These are phyloP conservation scores for Clarias pachynema DNA, from an alignment of 2,797 vertebrate genomes.

Conservation along the genomic window DNA sequence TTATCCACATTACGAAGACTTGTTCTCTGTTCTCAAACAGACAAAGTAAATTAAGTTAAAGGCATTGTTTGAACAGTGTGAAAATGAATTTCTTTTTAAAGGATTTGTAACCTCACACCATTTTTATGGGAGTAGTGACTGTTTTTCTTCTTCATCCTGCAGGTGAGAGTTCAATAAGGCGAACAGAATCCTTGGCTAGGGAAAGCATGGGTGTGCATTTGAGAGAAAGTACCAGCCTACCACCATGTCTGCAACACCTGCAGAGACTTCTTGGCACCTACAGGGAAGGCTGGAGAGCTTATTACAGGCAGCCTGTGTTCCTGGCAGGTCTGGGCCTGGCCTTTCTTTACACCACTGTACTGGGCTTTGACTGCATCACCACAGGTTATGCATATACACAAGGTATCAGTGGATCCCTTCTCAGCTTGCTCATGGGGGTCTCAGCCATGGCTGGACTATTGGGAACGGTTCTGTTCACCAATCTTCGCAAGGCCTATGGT, in stretches of 20 bases:
- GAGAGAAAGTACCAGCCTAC: conserved; percentile 63
- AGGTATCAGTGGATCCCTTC: conserved; percentile 82
- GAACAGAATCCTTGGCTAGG: conserved; percentile 57
- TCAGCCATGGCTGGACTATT: conserved; percentile 77
- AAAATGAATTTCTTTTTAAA: not conserved
- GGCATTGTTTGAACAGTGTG: not conserved
- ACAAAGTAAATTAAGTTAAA: not conserved
- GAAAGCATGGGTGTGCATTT: conserved; percentile 64
- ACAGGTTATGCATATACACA: conserved; percentile 82
- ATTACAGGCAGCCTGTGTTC: conserved; percentile 79
- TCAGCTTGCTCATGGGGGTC: conserved; percentile 80
- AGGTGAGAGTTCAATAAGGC: conserved; percentile 61
- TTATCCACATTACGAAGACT: not conserved
- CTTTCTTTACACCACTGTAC: conserved; percentile 82
- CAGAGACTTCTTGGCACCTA: conserved; percentile 71
- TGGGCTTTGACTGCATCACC: conserved; percentile 84
- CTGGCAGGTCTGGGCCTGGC: conserved; percentile 81
- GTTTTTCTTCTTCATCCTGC: conserved; percentile 17
- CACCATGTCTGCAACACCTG: conserved; percentile 68
- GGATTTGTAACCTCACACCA: not conserved
- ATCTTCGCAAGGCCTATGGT: conserved; percentile 76
- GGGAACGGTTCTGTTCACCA: conserved; percentile 82
- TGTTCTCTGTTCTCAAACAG: not conserved
- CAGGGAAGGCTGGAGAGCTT: conserved; percentile 75
- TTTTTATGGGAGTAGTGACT: not conserved